Evolutionary conservation across 2,797 vertebrate species (phyloP).

Genomic region (Sebastes kiyomatsui): DNA sequence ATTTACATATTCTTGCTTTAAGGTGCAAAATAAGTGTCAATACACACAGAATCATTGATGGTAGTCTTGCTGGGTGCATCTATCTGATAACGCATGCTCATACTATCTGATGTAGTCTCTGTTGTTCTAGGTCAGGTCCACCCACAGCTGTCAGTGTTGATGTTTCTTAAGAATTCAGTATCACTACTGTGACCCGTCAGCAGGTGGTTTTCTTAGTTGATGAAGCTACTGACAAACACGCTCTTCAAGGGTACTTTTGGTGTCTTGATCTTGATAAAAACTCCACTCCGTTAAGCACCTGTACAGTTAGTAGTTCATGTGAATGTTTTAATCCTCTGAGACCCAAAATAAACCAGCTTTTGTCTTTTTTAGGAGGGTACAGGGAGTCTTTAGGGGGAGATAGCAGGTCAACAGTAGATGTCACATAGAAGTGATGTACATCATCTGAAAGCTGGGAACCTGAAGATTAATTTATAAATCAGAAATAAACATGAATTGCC

Average conservation of each 20-base stretch:
- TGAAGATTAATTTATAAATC: too few relatives aligned
- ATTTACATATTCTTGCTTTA: background rate
- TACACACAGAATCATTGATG: background rate
- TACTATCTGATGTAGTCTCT: background rate
- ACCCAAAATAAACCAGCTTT: too few relatives aligned
- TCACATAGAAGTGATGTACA: too few relatives aligned
- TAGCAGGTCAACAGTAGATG: too few relatives aligned
- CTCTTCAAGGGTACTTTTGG: background rate
- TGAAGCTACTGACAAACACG: background rate
- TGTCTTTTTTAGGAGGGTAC: too few relatives aligned
- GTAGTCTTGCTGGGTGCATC: background rate
- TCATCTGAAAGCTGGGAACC: too few relatives aligned
- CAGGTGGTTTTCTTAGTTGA: background rate
- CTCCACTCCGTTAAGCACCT: too few relatives aligned
- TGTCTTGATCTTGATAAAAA: background rate
- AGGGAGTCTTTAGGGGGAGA: too few relatives aligned
- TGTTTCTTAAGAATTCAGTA: background rate
- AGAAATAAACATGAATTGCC: too few relatives aligned
- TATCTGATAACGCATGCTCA: background rate
- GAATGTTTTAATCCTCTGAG: too few relatives aligned
- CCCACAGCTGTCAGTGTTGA: background rate
- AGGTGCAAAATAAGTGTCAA: background rate
- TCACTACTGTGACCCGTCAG: background rate
- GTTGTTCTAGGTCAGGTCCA: conserved; percentile 30
- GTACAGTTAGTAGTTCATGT: too few relatives aligned